Base-by-base conservation (phyloP, 1,140 invertebrate species). In the Listronotus bonariensis region DNA sequence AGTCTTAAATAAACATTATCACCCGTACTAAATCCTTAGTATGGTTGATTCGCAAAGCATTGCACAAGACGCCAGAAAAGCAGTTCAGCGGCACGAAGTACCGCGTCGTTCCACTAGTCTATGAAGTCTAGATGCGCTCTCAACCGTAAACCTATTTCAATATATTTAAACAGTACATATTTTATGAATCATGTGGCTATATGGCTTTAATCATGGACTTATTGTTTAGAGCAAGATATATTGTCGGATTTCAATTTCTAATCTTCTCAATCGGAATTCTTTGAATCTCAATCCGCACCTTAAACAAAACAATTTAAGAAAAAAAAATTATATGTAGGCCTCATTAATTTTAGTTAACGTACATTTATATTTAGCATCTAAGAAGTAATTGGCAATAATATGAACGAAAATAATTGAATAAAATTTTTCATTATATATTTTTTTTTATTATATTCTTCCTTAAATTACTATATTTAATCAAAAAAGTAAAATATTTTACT, bases 131-230 rank as follows among this genome's bases (percentile, higher is more conserved):
- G 61, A 64, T 64, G 61, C 43, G 43, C 61, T 64, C 54, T 64
- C 61, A 64, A 64, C 42, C 61, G 61, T 64, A 57, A 64, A 64
- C 61, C 61, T 14, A 64, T 64, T 64, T 57, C 61, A 49, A 49
- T 62, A 53, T 15, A 51, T 59, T 59, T 40, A 18, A 17, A 49
- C 14, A 49, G 20, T 46, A 59, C 10, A 38, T 7, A 17, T 34
- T 34, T 59, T 59, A 62, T 62, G 59, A 62, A 62, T 62, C 59
- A 62, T 62, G 15, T 62, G 49, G 49, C 52, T 53, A 53, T 52
- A 62, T 53, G 48, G 48, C 46, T 49, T 60, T 51, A 51, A 60
- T 60, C 57, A 51, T 18, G 15, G 26, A 34, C 38, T 18, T 34
- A 48, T 58, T 58, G 53, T 41, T 14, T 38, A 41, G 36, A 42